Conservation (phyloP, 2,113 vertebrate species). For the Gnathonemus echidnorhynchus region DNA sequence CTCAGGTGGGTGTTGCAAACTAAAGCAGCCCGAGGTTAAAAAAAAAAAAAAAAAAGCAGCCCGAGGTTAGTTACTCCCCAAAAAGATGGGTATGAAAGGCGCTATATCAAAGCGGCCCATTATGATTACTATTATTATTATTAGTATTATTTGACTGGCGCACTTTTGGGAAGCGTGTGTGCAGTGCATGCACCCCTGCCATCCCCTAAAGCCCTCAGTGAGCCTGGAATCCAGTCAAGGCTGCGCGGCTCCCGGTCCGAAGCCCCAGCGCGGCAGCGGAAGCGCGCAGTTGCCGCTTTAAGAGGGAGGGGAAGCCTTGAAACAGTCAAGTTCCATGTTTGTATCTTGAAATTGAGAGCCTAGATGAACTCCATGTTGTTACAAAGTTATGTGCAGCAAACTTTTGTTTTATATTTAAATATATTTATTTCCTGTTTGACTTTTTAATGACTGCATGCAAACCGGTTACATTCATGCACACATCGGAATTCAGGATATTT, state of each 20-base stretch:
- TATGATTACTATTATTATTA: not conserved
- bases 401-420: conserved; percentile 16
- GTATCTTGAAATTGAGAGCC: conserved; percentile 66
- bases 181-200: not conserved
- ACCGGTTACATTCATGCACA: not conserved
- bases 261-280: no score
- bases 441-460: not conserved
- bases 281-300: conserved; percentile 52
- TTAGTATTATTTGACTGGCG: not conserved
- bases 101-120: not conserved
- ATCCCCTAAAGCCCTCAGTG: not conserved
- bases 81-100: not conserved
- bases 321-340: conserved; percentile 65
- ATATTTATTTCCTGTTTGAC: conserved; percentile 3
- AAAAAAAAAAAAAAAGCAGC: no score
- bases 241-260: not conserved
- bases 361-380: conserved; percentile 67
- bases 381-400: conserved; percentile 55
- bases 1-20: not conserved
- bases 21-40: not conserved
- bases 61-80: not conserved
- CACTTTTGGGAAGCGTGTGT: not conserved
- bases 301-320: conserved; percentile 65
- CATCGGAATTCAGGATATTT: conserved; percentile 21
- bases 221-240: not conserved